Evolutionary conservation across 2,888 invertebrate species (phyloP), one percentile per base, ranked within the genome.

Genomic region (Epistrophe eligans): DNA sequence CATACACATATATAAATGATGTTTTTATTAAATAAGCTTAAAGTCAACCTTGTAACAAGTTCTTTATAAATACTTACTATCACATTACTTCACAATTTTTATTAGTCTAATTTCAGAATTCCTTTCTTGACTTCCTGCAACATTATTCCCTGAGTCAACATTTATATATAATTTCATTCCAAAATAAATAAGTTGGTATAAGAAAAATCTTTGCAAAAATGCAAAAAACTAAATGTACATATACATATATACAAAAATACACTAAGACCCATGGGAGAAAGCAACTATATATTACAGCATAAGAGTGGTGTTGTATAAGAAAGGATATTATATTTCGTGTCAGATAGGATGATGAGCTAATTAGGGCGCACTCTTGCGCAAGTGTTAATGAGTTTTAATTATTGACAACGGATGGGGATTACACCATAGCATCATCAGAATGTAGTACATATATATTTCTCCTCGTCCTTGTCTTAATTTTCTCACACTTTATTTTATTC

Each of bases 351-450:
- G 80, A 73, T 73, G 72, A 77, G 76, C 80, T 84, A 80, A 84
- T 84, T 84, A 84, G 55, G 52, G 55, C 66, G 55, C 80, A 72
- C 77, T 67, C 67, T 84, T 80, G 70, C 67, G 40, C 52, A 80
- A 84, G 84, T 84, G 84, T 77, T 84, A 84, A 84, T 84, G 84
- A 84, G 84, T 84, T 80, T 84, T 84, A 84, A 84, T 84, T 84
- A 84, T 84, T 84, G 84, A 84, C 77, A 84, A 28, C 67, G 55
- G 72, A 76, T 77, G 77, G 71, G 76, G 79, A 40, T 70, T 70
- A 28, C 52, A 24, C 72, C 72, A 24, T 24, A 73, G 72, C 66
- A 57, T 50, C 74, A 74, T n/a, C n/a, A n/a, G n/a, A n/a, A n/a
- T n/a, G n/a, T n/a, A n/a, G n/a, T n/a, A 24, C 1, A 24, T 24